Evolutionary conservation across 92 coral and sea anemone genomes (phyloP).

Genomic region (Blastomussa wellsi): DNA sequence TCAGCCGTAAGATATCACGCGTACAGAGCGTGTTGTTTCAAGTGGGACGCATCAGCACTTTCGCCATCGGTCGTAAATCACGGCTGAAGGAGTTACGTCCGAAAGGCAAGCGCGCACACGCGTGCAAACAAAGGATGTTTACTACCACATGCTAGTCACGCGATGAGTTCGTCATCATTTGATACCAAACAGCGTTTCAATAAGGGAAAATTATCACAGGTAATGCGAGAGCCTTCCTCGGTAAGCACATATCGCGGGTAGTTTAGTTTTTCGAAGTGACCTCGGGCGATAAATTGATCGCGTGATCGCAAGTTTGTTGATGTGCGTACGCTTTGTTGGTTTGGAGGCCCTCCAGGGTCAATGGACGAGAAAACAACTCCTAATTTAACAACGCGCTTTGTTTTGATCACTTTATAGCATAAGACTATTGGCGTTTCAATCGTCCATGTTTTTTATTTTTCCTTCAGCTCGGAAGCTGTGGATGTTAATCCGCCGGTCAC

Average conservation of each 20-base stretch:
- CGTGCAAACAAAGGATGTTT: constrained; percentile 23
- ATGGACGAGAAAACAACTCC: constrained; percentile 34
- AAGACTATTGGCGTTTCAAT: not conserved
- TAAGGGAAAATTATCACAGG: constrained; percentile 4
- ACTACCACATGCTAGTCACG: constrained; percentile 27
- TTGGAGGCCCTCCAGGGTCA: constrained; percentile 37
- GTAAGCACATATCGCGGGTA: not conserved
- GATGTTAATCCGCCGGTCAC: not conserved
- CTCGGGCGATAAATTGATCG: constrained; percentile 20
- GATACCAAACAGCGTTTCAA: constrained; percentile 8
- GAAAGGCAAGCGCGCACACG: constrained; percentile 9
- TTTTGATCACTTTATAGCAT: constrained; percentile 34
- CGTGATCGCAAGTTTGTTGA: constrained; percentile 28
- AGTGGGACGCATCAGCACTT: constrained; percentile 20
- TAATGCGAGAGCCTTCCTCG: constrained; percentile 23
- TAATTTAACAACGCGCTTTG: constrained; percentile 39
- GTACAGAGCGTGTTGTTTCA: not conserved
- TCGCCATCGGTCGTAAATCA: constrained; percentile 34
- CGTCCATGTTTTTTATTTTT: constrained; percentile 13
- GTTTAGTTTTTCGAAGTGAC: not conserved
- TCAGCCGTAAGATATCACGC: not conserved
- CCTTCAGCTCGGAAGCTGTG: not conserved
- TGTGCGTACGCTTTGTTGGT: constrained; percentile 12
- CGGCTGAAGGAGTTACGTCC: constrained; percentile 16
- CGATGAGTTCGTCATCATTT: constrained; percentile 22